Base-by-base conservation (phyloP, 2,888 invertebrate species). In the Acrobasis consociella region DNA sequence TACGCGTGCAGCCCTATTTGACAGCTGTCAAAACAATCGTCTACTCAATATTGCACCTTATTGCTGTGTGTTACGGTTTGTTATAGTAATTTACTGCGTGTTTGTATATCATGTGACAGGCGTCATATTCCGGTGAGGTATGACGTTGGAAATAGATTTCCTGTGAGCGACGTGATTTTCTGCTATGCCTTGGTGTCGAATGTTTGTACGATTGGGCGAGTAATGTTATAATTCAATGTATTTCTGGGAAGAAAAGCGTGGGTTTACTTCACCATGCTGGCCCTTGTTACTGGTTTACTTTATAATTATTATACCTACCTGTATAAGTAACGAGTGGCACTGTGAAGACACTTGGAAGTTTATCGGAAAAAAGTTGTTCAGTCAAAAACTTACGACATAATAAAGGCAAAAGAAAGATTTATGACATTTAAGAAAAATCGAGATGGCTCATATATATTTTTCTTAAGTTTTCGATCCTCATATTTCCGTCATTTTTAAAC, bases 61-160 rank as follows among this genome's bases (percentile, higher is more conserved):
- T 49, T 60, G 22, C n/a, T 16, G 51, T n/a, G 50, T 22, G 39
- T 51, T 60, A 60, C 50, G 17, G 50, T 39, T 60, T 16, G 42
- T 60, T 42, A 52, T 51, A 22, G 51, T 51, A n/a, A 51, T 60
- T 60, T 60, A 51, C 22, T 10, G 38, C 5, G 39, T 22, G 1
- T n/a, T 11, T 22, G 39, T 22, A 42, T 72, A 70, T 75, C 73
- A 64, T 65, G 64, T 74, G 70, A 70, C 73, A 71, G 60, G 72
- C 66, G 72, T 72, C 70, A 69, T 66, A 50, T 59, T 65, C 51
- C 59, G 68, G 70, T 68, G 64, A 62, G 60, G 42, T 66, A 67
- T 69, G 73, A 69, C 62, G 67, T 67, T 65, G 64, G 60, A 70
- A 74, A 74, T 71, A 73, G 68, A 65, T 69, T 72, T 74, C 73